A percentile compares a stretch with the other conserved stretches of the same genome.
These are phyloP conservation scores for Onychomys arenicola DNA, from an alignment of 2,797 vertebrate genomes.

Conservation along the genomic window DNA sequence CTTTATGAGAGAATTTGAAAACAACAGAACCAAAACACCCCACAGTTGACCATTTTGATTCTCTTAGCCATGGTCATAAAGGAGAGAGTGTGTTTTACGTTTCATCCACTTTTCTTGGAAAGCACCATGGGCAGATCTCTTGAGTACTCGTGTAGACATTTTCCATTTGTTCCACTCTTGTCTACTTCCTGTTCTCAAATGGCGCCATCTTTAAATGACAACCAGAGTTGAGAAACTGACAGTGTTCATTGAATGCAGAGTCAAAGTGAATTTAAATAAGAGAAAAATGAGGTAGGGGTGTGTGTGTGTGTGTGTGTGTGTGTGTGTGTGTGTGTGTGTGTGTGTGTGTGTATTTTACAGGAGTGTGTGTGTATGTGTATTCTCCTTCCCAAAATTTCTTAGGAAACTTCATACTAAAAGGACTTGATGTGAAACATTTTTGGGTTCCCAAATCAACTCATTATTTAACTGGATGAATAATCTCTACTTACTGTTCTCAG, in stretches of 20 bases:
- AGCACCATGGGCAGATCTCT: background rate
- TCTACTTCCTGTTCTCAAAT: background rate
- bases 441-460: background rate
- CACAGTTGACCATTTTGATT: background rate
- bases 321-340: too few species aligned
- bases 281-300: background rate
- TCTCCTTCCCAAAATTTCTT: background rate
- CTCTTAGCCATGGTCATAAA: background rate
- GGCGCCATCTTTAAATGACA: background rate
- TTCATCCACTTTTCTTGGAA: background rate
- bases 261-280: constrained; percentile 39
- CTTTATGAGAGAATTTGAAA: background rate
- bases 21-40: background rate
- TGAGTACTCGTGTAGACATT: background rate
- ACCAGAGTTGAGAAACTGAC: background rate
- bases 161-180: background rate
- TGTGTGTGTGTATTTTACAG: too few species aligned
- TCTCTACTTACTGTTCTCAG: background rate
- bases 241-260: background rate
- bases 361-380: background rate
- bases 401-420: background rate
- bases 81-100: background rate
- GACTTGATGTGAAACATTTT: constrained; percentile 12
- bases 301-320: background rate
- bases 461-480: constrained; percentile 47